Percentiles rank a stretch among this genome's conserved stretches.
Evolutionary conservation across 2,797 vertebrate genomes (phyloP).

Genomic region (Manis pentadactyla): DNA sequence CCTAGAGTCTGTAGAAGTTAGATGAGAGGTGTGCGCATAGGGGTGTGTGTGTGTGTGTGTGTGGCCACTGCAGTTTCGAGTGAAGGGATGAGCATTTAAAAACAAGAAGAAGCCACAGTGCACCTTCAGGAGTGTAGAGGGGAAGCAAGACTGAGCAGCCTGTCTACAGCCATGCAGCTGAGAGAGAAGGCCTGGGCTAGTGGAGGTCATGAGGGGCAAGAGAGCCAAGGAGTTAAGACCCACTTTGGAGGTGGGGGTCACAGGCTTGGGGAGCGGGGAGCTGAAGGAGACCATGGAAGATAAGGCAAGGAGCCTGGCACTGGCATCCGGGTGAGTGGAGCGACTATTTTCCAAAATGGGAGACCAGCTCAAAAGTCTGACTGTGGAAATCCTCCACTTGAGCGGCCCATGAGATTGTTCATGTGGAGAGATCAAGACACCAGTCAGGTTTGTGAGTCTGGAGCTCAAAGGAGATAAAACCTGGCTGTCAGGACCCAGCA

Average conservation of each 20-base stretch:
- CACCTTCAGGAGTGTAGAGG: not conserved
- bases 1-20: not conserved
- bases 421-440: no score
- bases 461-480: not conserved
- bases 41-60: not conserved
- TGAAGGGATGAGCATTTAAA: not conserved
- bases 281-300: not conserved
- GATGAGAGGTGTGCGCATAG: not conserved
- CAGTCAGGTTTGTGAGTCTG: not conserved
- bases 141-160: not conserved
- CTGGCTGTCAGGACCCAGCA: not conserved
- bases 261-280: not conserved
- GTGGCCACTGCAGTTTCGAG: not conserved
- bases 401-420: not conserved
- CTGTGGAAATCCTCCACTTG: not conserved
- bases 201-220: no score
- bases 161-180: not conserved
- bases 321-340: not conserved
- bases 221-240: no score
- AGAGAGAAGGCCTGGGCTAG: not conserved
- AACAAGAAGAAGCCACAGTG: not conserved
- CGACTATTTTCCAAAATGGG: not conserved
- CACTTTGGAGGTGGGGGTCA: not conserved
- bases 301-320: not conserved
- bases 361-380: not conserved